A percentile compares a stretch with the other conserved stretches of the same genome.
These are phyloP conservation scores for Amiota mariae DNA, from an alignment of 2,888 invertebrate genomes.

Conservation along the genomic window DNA sequence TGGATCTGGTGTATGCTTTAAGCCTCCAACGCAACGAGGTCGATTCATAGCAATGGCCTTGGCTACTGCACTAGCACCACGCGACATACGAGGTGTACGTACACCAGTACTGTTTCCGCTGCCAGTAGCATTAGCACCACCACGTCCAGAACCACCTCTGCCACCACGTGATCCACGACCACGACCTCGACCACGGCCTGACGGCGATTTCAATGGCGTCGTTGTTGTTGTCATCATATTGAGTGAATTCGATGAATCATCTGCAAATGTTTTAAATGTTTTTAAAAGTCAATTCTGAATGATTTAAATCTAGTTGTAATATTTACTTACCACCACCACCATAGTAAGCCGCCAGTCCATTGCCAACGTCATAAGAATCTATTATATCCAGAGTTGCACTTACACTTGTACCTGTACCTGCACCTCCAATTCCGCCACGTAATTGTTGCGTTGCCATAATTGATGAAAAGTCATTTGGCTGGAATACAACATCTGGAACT, in stretches of 20 bases:
- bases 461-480: conserved; percentile 72
- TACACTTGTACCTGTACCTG: not conserved
- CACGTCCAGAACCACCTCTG: not conserved
- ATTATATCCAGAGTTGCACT: conserved; percentile 52
- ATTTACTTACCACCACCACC: conserved; percentile 56
- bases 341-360: conserved; percentile 58
- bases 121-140: conserved; percentile 28
- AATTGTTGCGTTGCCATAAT: conserved; percentile 67
- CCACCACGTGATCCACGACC: conserved; percentile 57
- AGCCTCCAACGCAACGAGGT: conserved; percentile 70
- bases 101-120: conserved; percentile 55
- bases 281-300: conserved; percentile 16
- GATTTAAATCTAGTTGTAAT: conserved; percentile 50
- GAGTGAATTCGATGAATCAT: conserved; percentile 49
- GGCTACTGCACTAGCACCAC: conserved; percentile 70
- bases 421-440: conserved; percentile 43
- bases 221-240: conserved; percentile 16
- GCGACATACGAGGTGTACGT: conserved; percentile 66
- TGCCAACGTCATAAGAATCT: conserved; percentile 58
- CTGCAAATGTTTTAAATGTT: conserved; percentile 39
- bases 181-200: conserved; percentile 61
- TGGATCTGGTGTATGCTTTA: conserved; percentile 71
- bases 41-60: conserved; percentile 66
- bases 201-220: conserved; percentile 29
- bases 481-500: conserved; percentile 67